These are phyloP conservation scores for Dicerorhinus sumatrensis DNA, from an alignment of 2,113 vertebrate genomes.

Conservation along the genomic window DNA sequence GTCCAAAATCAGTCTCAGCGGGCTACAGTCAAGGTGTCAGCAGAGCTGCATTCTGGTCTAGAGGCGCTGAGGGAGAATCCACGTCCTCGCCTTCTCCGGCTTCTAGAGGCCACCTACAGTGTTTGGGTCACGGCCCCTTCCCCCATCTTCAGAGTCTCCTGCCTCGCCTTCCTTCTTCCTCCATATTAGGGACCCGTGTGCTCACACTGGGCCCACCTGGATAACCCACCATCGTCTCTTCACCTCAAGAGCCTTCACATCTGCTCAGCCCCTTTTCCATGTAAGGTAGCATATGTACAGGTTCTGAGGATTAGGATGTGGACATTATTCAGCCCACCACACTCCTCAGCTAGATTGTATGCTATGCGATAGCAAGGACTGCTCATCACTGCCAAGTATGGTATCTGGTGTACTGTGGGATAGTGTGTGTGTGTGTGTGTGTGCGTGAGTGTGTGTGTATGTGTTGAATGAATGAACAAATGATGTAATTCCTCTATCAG, in stretches of 20 bases:
- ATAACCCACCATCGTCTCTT: background rate
- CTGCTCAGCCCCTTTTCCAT: background rate
- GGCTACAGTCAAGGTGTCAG: background rate
- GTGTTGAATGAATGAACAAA: background rate
- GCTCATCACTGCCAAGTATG: background rate
- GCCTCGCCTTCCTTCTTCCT: background rate
- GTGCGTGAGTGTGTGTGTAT: background rate
- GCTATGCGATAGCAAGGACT: background rate
- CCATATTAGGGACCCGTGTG: background rate
- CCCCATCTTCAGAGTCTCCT: background rate
- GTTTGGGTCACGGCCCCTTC: background rate
- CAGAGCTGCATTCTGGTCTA: background rate
- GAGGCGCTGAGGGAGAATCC: background rate
- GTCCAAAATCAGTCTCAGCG: background rate
- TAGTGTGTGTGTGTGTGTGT: background rate
- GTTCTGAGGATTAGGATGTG: background rate
- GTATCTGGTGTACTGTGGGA: background rate
- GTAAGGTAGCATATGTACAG: background rate
- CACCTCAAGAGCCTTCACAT: background rate
- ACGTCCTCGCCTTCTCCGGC: background rate
- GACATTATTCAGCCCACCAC: background rate
- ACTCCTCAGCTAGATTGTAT: background rate
- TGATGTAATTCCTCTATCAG: background rate
- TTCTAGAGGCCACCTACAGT: background rate
- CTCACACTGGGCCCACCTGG: background rate